phyloP scores from a whole-genome alignment of 2,797 vertebrate genomes.

The Acrossocheilus fasciatus region DNA sequence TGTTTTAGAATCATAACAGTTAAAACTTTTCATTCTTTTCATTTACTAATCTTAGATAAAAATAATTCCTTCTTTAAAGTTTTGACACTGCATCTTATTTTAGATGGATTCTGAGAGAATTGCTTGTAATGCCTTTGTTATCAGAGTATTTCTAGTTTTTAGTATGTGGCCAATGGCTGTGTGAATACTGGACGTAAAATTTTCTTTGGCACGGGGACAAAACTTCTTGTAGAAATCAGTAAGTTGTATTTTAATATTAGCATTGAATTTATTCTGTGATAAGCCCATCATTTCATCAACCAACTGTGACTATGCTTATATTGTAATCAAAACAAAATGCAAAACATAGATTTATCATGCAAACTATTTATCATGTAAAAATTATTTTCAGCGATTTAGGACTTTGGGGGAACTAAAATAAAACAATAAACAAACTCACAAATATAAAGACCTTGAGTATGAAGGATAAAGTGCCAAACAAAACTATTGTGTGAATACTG shows the following conservation, averaged over 20 bases:
- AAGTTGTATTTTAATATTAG: not conserved
- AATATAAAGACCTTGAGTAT: not conserved
- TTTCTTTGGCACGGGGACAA: conserved; percentile 30
- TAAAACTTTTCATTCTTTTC: not conserved
- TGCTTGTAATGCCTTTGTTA: not conserved
- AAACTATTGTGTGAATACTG: not conserved
- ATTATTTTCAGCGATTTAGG: not conserved
- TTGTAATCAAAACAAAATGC: not conserved
- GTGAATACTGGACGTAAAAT: not conserved
- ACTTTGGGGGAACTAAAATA: not conserved
- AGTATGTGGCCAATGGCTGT: not conserved
- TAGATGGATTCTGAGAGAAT: not conserved
- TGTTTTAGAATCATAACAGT: not conserved
- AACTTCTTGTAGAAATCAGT: conserved; percentile 32
- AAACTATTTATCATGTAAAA: not conserved
- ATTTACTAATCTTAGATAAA: not conserved
- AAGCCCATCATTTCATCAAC: not conserved
- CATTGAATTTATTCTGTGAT: not conserved
- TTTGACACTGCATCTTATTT: not conserved
- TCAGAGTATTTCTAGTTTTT: conserved; percentile 14
- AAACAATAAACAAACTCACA: not conserved
- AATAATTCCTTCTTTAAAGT: not conserved
- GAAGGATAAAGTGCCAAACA: not conserved
- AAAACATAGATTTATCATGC: not conserved
- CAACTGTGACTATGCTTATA: not conserved